Conservation (phyloP, 2,888 invertebrate species). For the Fissipunctia ypsillon region DNA sequence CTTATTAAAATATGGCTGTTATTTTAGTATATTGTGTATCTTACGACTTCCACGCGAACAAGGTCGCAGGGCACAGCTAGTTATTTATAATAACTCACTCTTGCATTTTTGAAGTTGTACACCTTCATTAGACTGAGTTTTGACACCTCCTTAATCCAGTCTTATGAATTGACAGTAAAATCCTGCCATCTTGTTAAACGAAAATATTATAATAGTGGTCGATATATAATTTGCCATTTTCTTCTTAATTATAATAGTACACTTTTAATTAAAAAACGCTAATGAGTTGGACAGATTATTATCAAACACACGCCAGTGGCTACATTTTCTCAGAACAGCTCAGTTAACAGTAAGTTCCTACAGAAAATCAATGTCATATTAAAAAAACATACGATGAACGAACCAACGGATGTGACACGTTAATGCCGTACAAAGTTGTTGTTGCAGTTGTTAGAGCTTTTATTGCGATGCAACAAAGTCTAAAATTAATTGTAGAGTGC, state of each 20-base stretch:
- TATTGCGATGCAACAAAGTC: constrained; percentile 79
- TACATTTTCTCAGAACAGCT: constrained; percentile 35
- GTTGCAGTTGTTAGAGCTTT: constrained; percentile 68
- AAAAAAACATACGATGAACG: constrained; percentile 80
- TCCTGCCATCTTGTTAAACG: neutral
- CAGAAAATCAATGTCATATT: constrained; percentile 84
- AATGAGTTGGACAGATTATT: neutral
- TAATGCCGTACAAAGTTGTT: constrained; percentile 70
- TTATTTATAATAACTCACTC: neutral
- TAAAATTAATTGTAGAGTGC: constrained; percentile 73
- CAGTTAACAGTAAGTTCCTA: constrained; percentile 49
- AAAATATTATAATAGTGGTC: neutral
- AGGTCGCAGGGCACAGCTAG: too few species aligned
- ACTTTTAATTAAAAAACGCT: neutral
- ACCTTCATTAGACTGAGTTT: neutral
- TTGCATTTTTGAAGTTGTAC: neutral
- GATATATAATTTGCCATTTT: neutral
- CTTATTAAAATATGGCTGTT: too few species aligned
- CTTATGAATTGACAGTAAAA: neutral
- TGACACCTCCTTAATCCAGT: neutral
- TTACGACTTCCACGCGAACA: too few species aligned
- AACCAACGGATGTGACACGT: constrained; percentile 80
- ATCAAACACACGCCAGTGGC: constrained; percentile 8
- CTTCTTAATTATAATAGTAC: neutral
- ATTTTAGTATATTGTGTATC: too few species aligned